Base-by-base conservation (phyloP, 2,113 vertebrate genomes). In the Eidolon helvum region DNA sequence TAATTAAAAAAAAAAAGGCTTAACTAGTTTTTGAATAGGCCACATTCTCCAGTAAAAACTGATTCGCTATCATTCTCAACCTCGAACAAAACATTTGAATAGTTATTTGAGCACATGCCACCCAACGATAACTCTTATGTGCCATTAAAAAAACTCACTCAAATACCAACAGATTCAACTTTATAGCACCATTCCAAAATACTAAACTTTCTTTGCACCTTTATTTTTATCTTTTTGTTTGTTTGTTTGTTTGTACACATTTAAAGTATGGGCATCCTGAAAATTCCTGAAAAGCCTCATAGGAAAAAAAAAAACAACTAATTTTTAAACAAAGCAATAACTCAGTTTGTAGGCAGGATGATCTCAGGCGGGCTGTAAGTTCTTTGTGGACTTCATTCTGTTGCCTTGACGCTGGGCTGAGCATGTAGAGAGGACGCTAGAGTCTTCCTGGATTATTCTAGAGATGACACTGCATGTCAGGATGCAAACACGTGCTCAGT, bases 171-270 rank as follows among this genome's bases (percentile, higher is more conserved):
- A 96, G 82, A 92, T 65, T 94, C 74, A 75, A 93, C 63, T 95
- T 87, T 84, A 97, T 55, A 93, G 94, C 94, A 97, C 86, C 96
- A 94, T 97, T 98, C 71, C 96, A 93, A 96, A 88, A 97, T 24
- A 95, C 82, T 84, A 91, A 92, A 95, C 93, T 94, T 96, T 94
- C 95, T 97, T 94, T 87, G 96, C 55, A 94, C 63, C 95, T 97
- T 96, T 97, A 33, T 88, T 93, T 82, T 75, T 63, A 66, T 68
- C 88, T 90, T 96, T 96, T 97, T 11, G 55, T 92, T 96, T 45
- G 97, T 11, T 59, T 92, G 95, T 45, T 48, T 35, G 35, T 91
- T 93, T 84, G 53, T 97, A 96, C 78, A 97, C 91, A 95, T 91
- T 94, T 97, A 87, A 94, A 96, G 77, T 95, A 92, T 57, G 96